These are phyloP conservation scores for Arctia plantaginis DNA, from an alignment of 2,888 invertebrate species.

Conservation along the genomic window DNA sequence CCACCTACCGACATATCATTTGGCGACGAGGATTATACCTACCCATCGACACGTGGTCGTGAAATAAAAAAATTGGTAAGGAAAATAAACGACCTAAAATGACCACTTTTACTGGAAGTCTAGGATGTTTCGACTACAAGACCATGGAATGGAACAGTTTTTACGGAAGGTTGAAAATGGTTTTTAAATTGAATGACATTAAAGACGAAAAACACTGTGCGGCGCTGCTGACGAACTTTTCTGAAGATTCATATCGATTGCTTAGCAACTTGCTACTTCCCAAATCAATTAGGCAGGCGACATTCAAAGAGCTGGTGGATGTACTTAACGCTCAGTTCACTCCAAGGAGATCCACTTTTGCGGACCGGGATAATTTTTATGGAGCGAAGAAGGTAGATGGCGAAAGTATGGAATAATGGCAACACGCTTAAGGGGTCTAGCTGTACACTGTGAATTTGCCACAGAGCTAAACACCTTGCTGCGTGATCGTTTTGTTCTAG, in stretches of 20 bases:
- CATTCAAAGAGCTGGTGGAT: neutral
- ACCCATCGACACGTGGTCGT: too few species aligned
- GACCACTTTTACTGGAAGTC: too few species aligned
- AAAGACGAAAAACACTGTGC: neutral
- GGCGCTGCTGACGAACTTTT: neutral
- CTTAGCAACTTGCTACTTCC: neutral
- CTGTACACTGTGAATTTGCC: neutral
- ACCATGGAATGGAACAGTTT: neutral
- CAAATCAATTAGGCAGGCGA: neutral
- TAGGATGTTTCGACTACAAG: too few species aligned
- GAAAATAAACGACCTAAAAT: too few species aligned
- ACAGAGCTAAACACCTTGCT: neutral
- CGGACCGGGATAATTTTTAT: constrained; percentile 11
- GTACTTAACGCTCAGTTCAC: neutral
- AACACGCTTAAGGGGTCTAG: neutral
- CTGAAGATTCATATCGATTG: neutral
- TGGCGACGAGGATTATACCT: too few species aligned
- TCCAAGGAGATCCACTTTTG: constrained; percentile 13
- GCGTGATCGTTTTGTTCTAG: constrained; percentile 8
- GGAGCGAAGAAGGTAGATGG: neutral
- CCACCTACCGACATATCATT: too few species aligned
- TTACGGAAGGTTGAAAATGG: neutral
- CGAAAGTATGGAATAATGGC: neutral
- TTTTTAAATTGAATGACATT: too few species aligned
- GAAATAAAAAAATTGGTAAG: too few species aligned